Evolutionary conservation across 2,888 invertebrate species (phyloP).

Genomic region (Ormyrus nitidulus): DNA sequence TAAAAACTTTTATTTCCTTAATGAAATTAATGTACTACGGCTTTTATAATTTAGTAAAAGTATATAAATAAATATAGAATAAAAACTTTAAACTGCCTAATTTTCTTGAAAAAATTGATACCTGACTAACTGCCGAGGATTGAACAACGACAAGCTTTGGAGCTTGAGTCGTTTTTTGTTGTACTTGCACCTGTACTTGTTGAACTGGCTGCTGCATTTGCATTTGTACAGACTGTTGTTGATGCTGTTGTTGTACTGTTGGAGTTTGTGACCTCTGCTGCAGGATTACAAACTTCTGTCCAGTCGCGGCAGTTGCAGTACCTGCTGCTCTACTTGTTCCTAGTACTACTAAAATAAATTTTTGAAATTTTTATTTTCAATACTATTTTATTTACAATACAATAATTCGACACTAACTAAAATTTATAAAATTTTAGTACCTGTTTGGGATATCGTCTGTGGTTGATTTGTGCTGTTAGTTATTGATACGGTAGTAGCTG

Average conservation of each 20-base stretch:
- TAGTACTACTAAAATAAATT: slow-evolving; percentile 73
- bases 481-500: slow-evolving; percentile 63
- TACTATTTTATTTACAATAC: not conserved
- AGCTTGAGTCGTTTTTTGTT: slow-evolving; percentile 65
- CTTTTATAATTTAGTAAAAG: too few species aligned
- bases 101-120: too few species aligned
- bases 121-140: too few species aligned
- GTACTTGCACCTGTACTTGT: slow-evolving; percentile 43
- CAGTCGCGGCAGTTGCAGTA: slow-evolving; percentile 61
- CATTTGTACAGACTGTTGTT: slow-evolving; percentile 51
- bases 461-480: slow-evolving; percentile 65
- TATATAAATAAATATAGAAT: too few species aligned
- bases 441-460: slow-evolving; percentile 68
- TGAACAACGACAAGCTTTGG: slow-evolving; percentile 77
- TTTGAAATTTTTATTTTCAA: not conserved
- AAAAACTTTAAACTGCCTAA: too few species aligned
- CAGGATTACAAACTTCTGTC: slow-evolving; percentile 71
- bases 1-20: too few species aligned
- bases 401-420: not conserved
- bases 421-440: slow-evolving; percentile 56
- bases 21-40: too few species aligned
- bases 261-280: slow-evolving; percentile 72
- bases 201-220: slow-evolving; percentile 40
- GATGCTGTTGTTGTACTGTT: slow-evolving; percentile 64
- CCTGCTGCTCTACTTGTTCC: slow-evolving; percentile 73